Base-by-base conservation (phyloP, 2,113 vertebrate species). In the Erpornis zantholeuca region DNA sequence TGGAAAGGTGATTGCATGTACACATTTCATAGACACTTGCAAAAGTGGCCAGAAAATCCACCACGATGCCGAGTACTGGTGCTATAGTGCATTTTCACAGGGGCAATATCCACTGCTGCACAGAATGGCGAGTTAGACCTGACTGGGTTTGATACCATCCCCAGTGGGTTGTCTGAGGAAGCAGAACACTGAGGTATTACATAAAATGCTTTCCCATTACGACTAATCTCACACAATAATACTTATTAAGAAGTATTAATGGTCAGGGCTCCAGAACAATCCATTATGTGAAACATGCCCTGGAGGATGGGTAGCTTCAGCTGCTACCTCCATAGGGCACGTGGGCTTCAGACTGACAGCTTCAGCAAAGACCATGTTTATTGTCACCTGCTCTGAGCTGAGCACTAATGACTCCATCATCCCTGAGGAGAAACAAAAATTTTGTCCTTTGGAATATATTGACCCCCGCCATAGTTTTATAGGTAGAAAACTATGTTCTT, bases 1-100 rank as follows among this genome's bases (percentile, higher is more conserved):
- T 98, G 98, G 98, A 98, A 95, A 97, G 98, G 98, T 98, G 89
- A 91, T 45, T 1, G 3, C 59, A 76, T 2, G 9, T 29, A 59
- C 2, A 31, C 11, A 57, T 61, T 77, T 78, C 75, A 82, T 71
- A 80, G 13, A 42, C 40, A 42, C 31, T 45, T n/a, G 44, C 68
- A 69, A 80, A 73, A 65, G 1, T 68, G 47, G 9, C 36, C 57
- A 86, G 63, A 79, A 91, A 95, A 57, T 8, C 25, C 57, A 45
- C 36, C 38, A 47, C 44, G 63, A 0, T 49, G 50, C 49, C 72
- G 42, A 84, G 12, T 44, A 10, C 24, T 76, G 53, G 35, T 72
- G 66, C 45, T 42, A 20, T 4, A 73, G 60, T 16, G 33, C 24
- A 79, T 87, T 81, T 85, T 65, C 61, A 23, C 1, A 61, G 53